These are phyloP conservation scores for Mohoua ochrocephala DNA, from an alignment of 2,113 vertebrate species.

Conservation along the genomic window DNA sequence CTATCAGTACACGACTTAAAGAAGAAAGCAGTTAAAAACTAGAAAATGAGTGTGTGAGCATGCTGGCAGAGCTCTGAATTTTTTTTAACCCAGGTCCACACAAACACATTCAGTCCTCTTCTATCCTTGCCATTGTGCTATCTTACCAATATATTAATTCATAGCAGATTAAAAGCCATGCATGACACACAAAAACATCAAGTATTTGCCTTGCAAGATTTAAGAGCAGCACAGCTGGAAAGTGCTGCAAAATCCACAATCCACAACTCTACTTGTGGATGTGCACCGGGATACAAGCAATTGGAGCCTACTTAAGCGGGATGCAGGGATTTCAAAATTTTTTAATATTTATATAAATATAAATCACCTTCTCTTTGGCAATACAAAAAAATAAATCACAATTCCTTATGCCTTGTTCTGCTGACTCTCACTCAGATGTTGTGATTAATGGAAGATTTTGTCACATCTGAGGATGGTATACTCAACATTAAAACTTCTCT, in stretches of 20 bases:
- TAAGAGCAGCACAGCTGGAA: neutral
- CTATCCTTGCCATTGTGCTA: neutral
- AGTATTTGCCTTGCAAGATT: neutral
- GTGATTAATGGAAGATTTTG: neutral
- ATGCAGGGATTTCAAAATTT: neutral
- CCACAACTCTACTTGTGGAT: neutral
- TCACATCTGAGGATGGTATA: neutral
- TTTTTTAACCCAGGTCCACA: neutral
- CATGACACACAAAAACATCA: neutral
- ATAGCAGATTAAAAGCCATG: neutral
- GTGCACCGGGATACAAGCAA: neutral
- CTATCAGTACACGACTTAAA: neutral
- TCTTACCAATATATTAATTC: neutral
- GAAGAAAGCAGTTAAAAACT: neutral
- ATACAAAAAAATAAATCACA: neutral
- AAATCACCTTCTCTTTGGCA: neutral
- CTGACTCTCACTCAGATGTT: neutral
- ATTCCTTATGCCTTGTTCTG: neutral
- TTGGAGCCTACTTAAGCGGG: neutral
- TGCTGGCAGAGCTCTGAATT: neutral
- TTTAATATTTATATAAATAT: neutral
- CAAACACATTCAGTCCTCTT: neutral
- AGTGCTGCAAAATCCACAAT: neutral
- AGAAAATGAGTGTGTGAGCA: neutral
- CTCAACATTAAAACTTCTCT: neutral